Evolutionary conservation across 2,113 vertebrate species (phyloP).

Genomic region (Empidonax alnorum): DNA sequence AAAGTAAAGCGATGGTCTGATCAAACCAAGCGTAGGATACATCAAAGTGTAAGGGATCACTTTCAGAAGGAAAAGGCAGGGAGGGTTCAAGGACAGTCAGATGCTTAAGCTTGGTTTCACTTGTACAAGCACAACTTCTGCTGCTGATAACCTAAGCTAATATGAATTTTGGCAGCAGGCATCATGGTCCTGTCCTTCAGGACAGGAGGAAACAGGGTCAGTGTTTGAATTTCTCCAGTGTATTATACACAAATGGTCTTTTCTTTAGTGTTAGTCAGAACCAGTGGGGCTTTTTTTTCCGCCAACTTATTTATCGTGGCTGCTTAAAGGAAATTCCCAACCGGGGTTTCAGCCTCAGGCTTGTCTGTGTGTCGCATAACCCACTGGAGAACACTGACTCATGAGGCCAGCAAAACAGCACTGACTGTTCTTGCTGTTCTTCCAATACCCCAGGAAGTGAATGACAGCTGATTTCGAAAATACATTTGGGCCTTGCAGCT

Average conservation of each 20-base stretch:
- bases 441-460: not conserved
- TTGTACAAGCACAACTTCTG: not conserved
- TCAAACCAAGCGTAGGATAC: not conserved
- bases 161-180: conserved; percentile 16
- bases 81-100: not conserved
- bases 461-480: not conserved
- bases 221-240: conserved; percentile 12
- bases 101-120: conserved; percentile 13
- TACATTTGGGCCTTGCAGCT: not conserved
- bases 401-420: not conserved
- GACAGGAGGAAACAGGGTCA: conserved; percentile 20
- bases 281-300: not conserved
- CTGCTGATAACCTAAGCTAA: conserved; percentile 19
- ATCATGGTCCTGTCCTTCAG: not conserved
- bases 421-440: not conserved
- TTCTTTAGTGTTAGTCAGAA: conserved; percentile 47
- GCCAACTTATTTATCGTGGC: not conserved
- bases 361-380: not conserved
- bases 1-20: not conserved
- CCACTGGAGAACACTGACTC: not conserved
- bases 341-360: not conserved
- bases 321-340: conserved; percentile 24
- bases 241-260: conserved; percentile 43
- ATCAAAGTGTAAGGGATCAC: not conserved
- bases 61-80: not conserved